Base-by-base conservation (phyloP, 92 coral and sea anemone species). In the Bergia puertoricense region DNA sequence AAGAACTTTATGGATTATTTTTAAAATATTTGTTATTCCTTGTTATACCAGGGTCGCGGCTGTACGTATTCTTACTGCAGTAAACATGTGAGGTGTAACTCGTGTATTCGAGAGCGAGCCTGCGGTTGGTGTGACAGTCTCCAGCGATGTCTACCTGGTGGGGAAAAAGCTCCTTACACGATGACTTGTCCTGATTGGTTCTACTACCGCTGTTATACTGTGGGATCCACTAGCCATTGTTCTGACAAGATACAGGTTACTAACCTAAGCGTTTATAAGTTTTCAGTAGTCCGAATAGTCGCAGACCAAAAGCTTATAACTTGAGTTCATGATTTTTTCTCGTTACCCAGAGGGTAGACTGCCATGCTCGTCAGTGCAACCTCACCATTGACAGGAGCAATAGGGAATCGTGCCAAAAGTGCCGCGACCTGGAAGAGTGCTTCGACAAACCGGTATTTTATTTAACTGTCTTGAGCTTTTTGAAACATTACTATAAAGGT, bases 41-140 rank as follows among this genome's bases (percentile, higher is more conserved):
- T 54, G 10, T 1, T 13, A 1, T 54, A 0, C 59, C 74, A 92
- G 94, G 96, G 96, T 74, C 94, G 92, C 83, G 96, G 94, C 66
- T 93, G 96, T 50, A 89, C 91, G 36, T 91, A 89, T 76, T 93
- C 96, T 4, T 89, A 89, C 68, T 93, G 96, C 67, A 76, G 89
- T 40, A 93, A 91, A 83, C 92, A 69, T 79, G 82, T 22, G 18
- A 74, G 92, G 2, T 93, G 96, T 81, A 86, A 86, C 54, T 45
- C 89, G 11, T 93, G 96, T 51, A 76, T 81, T 79, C 79, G 85
- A 43, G 96, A 93, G 51, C 57, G 81, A 10, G 73, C 56, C 39
- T 93, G 96, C 46, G 96, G 96, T 41, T 93, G 96, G 96, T 93
- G 96, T 56, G 96, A 93, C 81, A 89, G 88, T 51, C 13, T 44